phyloP scores from a whole-genome alignment of 2,888 invertebrate species.

The Fragum fragum region DNA sequence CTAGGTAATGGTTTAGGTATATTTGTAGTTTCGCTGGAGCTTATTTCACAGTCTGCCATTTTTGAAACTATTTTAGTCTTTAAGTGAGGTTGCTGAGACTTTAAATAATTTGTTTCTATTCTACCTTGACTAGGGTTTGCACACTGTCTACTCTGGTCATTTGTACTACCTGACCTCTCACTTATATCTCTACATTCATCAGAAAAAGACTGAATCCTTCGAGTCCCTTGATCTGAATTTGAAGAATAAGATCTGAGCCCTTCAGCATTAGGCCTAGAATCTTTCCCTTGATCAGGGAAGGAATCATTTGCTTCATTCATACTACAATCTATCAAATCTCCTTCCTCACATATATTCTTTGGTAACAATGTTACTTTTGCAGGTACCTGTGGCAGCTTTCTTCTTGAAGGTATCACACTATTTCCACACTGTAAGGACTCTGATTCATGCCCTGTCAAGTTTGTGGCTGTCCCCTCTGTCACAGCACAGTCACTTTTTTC shows the following conservation, averaged over 20 bases:
- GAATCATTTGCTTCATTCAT: not conserved
- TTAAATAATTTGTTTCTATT: not conserved
- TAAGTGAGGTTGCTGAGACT: not conserved
- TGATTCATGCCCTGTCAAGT: not conserved
- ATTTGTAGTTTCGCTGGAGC: not conserved
- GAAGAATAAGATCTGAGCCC: too few species aligned
- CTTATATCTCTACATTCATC: not conserved
- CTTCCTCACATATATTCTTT: not conserved
- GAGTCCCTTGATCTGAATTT: too few species aligned
- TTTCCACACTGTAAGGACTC: not conserved
- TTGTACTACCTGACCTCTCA: not conserved
- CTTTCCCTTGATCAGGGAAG: not conserved
- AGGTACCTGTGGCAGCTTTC: constrained; percentile 39
- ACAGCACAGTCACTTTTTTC: not conserved
- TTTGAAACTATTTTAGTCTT: constrained; percentile 27
- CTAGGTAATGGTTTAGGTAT: not conserved
- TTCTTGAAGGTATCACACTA: constrained; percentile 25
- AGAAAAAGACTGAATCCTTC: not conserved
- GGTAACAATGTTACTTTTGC: not conserved
- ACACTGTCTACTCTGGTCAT: not conserved
- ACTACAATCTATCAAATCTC: too few species aligned
- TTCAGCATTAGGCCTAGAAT: too few species aligned
- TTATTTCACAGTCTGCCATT: constrained; percentile 21
- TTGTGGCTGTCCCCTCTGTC: not conserved
- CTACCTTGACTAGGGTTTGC: not conserved